These are phyloP conservation scores for Dugesia japonica DNA, from an alignment of 2,888 invertebrate species.

Conservation along the genomic window DNA sequence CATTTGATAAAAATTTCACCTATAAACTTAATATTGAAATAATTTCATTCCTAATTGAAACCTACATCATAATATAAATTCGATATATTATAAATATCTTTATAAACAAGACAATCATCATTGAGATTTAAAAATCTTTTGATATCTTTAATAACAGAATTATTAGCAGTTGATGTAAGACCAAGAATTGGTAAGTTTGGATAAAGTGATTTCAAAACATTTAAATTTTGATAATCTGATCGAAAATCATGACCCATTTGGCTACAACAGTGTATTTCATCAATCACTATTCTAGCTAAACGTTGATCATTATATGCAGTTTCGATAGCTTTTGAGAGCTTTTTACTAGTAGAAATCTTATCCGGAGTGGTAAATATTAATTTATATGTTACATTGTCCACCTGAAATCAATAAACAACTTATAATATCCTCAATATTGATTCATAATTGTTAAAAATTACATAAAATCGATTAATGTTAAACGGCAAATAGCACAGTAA, in stretches of 20 bases:
- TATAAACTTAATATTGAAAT: not conserved
- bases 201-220: slow-evolving; percentile 61
- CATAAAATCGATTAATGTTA: too few species aligned
- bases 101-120: slow-evolving; percentile 62
- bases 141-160: slow-evolving; percentile 65
- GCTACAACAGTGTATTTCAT: slow-evolving; percentile 82
- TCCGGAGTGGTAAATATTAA: too few species aligned
- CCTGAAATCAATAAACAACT: too few species aligned
- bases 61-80: slow-evolving; percentile 65
- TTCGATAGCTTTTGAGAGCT: too few species aligned
- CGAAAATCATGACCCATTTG: slow-evolving; percentile 88
- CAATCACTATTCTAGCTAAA: slow-evolving; percentile 64
- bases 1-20: not conserved
- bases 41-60: too few species aligned
- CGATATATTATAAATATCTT: slow-evolving; percentile 70
- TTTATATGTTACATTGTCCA: too few species aligned
- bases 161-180: slow-evolving; percentile 75
- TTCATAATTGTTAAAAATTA: too few species aligned
- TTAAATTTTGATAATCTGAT: slow-evolving; percentile 73
- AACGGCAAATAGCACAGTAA: too few species aligned
- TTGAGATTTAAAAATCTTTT: slow-evolving; percentile 66
- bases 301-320: too few species aligned
- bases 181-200: slow-evolving; percentile 65
- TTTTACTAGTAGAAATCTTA: too few species aligned
- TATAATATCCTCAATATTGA: too few species aligned